Conservation (phyloP, 2,113 vertebrate genomes). For the Oxygymnocypris stewartii region DNA sequence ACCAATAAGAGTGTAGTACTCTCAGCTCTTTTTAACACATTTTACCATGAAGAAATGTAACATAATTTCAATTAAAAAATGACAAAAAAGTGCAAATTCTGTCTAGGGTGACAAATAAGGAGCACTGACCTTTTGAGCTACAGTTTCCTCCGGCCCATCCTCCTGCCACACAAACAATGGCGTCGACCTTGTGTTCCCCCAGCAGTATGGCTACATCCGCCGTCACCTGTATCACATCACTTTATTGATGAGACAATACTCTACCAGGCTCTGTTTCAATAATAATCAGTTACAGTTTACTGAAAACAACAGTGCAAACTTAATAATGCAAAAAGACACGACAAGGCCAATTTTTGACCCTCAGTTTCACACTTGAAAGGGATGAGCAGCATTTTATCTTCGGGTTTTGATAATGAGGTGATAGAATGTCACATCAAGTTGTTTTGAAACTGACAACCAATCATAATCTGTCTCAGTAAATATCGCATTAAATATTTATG, state of each 20-base stretch:
- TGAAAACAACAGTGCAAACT: neutral
- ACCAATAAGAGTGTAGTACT: neutral
- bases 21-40: neutral
- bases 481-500: neutral
- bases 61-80: neutral
- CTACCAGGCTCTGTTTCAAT: neutral
- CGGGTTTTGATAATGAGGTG: neutral
- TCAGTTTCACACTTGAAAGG: neutral
- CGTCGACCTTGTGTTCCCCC: slow-evolving; percentile 90
- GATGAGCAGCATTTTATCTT: neutral
- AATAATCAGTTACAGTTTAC: neutral
- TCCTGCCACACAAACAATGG: slow-evolving; percentile 92
- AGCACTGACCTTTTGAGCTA: slow-evolving; percentile 84
- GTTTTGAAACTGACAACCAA: neutral
- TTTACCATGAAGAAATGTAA: neutral
- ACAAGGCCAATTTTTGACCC: neutral
- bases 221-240: slow-evolving; percentile 80
- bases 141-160: slow-evolving; percentile 96
- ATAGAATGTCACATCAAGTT: neutral
- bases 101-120: neutral
- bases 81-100: neutral
- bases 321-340: neutral
- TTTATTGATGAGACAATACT: slow-evolving; percentile 29
- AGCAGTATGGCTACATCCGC: slow-evolving; percentile 83
- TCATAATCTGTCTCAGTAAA: neutral